A percentile compares a stretch with the other conserved stretches of the same genome.
These are phyloP conservation scores for Brachionus rubens DNA, from an alignment of 1,140 invertebrate genomes.

Conservation along the genomic window DNA sequence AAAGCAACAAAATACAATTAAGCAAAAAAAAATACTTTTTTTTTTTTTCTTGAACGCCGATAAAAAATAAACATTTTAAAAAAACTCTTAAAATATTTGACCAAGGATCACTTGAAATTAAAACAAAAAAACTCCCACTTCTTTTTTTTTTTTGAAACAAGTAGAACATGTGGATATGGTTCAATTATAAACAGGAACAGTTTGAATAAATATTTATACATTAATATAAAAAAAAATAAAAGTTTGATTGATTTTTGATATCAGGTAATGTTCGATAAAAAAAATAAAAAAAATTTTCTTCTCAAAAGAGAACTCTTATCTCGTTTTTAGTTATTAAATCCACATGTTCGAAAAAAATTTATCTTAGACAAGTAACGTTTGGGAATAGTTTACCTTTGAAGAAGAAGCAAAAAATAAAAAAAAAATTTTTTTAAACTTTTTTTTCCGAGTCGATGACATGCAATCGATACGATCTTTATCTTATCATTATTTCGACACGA, in stretches of 20 bases:
- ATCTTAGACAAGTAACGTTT: constrained; percentile 24
- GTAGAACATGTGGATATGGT: neutral
- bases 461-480: too few relatives aligned
- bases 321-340: neutral
- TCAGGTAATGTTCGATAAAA: neutral
- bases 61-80: neutral
- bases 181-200: constrained; percentile 14
- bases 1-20: neutral
- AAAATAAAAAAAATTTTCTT: too few relatives aligned
- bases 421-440: too few relatives aligned
- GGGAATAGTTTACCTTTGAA: constrained; percentile 26
- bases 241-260: neutral
- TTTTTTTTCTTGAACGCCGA: too few relatives aligned
- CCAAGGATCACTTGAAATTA: neutral
- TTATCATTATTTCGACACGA: too few relatives aligned
- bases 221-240: neutral
- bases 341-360: constrained; percentile 4
- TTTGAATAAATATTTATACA: constrained; percentile 19
- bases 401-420: neutral
- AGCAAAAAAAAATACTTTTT: neutral
- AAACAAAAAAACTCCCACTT: too few relatives aligned
- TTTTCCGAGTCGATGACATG: too few relatives aligned
- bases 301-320: neutral
- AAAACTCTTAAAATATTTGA: constrained; percentile 6
- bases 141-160: too few relatives aligned